Evolutionary conservation across 2,113 vertebrate species (phyloP), one percentile per base, ranked within the genome.

Genomic region (Vanacampus margaritifer): DNA sequence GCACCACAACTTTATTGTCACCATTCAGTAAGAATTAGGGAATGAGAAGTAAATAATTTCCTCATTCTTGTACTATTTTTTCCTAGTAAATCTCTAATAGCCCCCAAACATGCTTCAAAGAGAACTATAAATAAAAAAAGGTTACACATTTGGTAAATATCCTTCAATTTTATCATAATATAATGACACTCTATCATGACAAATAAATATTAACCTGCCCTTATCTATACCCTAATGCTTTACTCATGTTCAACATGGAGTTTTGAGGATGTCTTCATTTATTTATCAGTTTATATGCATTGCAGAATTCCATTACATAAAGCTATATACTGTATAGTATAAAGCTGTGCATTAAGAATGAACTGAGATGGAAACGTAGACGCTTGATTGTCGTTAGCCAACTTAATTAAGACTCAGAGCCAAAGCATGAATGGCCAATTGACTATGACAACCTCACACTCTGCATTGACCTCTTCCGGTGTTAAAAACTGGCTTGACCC

Each of bases 351-450:
- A 54, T 26, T 24, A 56, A 56, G 53, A 16, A 28, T 28, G 28
- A 28, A 5, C 23, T 56, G 3, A 28, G 13, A 24, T 1, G 4
- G 24, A 56, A 26, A 56, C 14, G 5, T 28, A 56, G 23, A 56
- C 14, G 26, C 24, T 11, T 59, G 57, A 59, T 59, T 37, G 21
- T 76, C 53, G 5, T 56, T 28, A 62, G 51, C 56, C 16, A 14
- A 37, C 58, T 67, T 61, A 80, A 71, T 73, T 65, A 75, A 56
- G 24, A 56, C 5, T 64, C 26, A 46, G 65, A 36, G 66, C 75
- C 50, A 69, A 78, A 67, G 50, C 56, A 65, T 76, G 57, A 74
- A 72, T 68, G 60, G 45, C 23, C 62, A 71, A 24, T 56, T 58
- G 56, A 56, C 67, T 54, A 21, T 64, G 58, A 78, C 66, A 64